A percentile compares a stretch with the other conserved stretches of the same genome.
phyloP scores from a whole-genome alignment of 2,113 vertebrate species.

The Fregetta grallaria region DNA sequence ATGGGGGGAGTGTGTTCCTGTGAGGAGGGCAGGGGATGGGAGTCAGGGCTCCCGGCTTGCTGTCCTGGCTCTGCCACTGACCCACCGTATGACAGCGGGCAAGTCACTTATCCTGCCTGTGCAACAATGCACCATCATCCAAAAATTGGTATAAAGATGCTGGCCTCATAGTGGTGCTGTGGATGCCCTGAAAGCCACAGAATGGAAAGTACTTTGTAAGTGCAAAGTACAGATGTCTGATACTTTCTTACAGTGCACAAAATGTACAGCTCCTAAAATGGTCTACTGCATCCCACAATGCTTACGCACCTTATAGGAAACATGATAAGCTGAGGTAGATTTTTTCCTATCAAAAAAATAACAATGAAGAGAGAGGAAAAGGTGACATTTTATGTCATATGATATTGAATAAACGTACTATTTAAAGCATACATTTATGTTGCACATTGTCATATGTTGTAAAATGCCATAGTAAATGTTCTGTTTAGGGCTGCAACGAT shows the following conservation, averaged over 20 bases:
- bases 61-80: neutral
- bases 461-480: constrained; percentile 70
- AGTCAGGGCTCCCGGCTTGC: neutral
- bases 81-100: neutral
- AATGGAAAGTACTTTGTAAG: neutral
- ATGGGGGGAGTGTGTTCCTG: neutral
- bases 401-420: constrained; percentile 13
- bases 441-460: constrained; percentile 65
- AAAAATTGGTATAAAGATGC: neutral
- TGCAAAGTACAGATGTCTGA: neutral
- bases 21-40: neutral
- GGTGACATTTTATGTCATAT: constrained; percentile 67
- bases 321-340: neutral
- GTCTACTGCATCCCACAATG: neutral
- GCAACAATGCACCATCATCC: neutral
- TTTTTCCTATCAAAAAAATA: neutral
- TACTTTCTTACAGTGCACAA: neutral
- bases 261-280: neutral
- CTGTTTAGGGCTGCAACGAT: constrained; percentile 68
- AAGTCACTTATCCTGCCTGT: neutral
- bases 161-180: neutral
- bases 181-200: neutral
- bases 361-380: neutral
- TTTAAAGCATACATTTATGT: constrained; percentile 42
- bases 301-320: neutral